These are phyloP conservation scores for Phengaris arion DNA, from an alignment of 2,888 invertebrate species.

Conservation along the genomic window DNA sequence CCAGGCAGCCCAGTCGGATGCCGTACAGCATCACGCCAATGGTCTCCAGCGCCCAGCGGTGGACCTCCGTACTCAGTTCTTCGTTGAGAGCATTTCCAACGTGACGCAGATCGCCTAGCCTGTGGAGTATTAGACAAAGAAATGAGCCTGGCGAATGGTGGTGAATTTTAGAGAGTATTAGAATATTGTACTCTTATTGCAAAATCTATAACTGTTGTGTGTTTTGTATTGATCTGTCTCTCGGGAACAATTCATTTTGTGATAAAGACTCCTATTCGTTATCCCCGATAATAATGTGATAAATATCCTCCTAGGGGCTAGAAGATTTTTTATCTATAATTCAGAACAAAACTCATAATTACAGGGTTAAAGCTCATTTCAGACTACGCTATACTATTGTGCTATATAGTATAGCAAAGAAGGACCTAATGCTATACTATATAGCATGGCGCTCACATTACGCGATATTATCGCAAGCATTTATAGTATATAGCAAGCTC, in stretches of 20 bases:
- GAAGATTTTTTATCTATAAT: no score
- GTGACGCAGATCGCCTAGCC: conserved; percentile 60
- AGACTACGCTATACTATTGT: no score
- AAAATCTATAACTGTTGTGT: background rate
- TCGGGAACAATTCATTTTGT: background rate
- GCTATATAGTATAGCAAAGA: no score
- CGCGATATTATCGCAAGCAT: no score
- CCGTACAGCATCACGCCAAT: conserved; percentile 66
- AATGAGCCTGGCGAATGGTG: background rate
- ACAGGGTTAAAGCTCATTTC: no score
- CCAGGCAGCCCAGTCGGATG: conserved; percentile 65
- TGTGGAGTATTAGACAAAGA: conserved; percentile 36
- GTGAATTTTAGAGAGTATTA: no score
- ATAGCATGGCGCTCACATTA: no score
- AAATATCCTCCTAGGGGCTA: background rate
- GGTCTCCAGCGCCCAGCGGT: conserved; percentile 69
- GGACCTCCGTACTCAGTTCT: conserved; percentile 65
- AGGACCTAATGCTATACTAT: no score
- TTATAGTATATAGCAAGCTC: no score
- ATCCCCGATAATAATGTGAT: background rate
- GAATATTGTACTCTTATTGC: background rate
- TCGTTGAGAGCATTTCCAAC: conserved; percentile 67
- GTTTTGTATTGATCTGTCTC: background rate
- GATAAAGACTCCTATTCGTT: background rate
- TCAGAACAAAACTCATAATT: no score